Conservation (phyloP, 2,113 vertebrate genomes). For the Isichthys henryi region DNA sequence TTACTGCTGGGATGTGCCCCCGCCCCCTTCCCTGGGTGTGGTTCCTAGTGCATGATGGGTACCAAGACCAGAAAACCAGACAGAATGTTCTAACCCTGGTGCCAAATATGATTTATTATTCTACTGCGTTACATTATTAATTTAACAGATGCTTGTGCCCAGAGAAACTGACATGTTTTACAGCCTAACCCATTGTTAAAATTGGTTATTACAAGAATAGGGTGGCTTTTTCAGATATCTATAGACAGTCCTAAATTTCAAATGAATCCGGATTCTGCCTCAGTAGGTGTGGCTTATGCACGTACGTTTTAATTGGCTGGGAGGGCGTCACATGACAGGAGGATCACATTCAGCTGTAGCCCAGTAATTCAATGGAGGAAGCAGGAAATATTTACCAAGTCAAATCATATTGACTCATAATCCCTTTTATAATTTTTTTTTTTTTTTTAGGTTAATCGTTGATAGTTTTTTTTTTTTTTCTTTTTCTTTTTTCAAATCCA, state of each 20-base stretch:
- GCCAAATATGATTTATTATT: constrained; percentile 2
- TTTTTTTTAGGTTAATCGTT: constrained; percentile 22
- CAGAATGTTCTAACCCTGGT: not conserved
- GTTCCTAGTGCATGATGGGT: not conserved
- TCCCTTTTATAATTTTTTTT: constrained; percentile 34
- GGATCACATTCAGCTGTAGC: not conserved
- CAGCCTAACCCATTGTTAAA: not conserved
- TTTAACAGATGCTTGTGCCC: not conserved
- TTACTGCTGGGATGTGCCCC: not conserved
- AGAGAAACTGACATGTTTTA: not conserved
- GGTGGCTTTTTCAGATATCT: not conserved
- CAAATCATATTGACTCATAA: constrained; percentile 16
- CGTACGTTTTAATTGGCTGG: not conserved
- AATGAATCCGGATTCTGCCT: not conserved
- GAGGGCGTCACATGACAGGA: not conserved
- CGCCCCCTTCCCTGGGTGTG: not conserved
- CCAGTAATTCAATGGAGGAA: not conserved
- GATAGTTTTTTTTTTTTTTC: not conserved
- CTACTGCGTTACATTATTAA: not conserved
- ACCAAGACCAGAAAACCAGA: not conserved
- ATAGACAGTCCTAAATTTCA: not conserved
- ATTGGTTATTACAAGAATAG: not conserved
- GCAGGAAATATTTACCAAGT: not conserved
- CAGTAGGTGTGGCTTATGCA: not conserved
- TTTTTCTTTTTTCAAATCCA: not conserved